phyloP scores from a whole-genome alignment of 2,888 invertebrate species.

The Parnassius mnemosyne region DNA sequence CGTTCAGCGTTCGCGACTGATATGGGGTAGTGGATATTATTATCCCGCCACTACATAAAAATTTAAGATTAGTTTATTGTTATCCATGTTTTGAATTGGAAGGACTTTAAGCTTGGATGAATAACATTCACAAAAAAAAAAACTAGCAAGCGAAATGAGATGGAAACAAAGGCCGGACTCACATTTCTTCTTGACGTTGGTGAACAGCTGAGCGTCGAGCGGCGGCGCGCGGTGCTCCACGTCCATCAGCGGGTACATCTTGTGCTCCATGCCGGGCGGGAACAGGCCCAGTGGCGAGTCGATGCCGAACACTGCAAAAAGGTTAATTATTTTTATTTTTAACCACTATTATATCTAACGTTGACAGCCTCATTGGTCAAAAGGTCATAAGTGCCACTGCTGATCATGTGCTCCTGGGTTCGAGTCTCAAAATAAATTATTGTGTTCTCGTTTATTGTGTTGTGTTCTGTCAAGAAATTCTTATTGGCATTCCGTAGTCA shows the following conservation, averaged over 20 bases:
- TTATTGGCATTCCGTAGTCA: too few species aligned
- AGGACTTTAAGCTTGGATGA: too few species aligned
- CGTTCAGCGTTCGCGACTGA: slow-evolving; percentile 62
- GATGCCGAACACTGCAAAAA: slow-evolving; percentile 86
- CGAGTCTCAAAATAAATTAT: too few species aligned
- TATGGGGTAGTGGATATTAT: slow-evolving; percentile 41
- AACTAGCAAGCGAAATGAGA: neutral
- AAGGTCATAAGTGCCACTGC: too few species aligned
- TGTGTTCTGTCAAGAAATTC: too few species aligned
- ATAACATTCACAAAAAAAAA: too few species aligned
- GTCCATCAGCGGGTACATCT: slow-evolving; percentile 87
- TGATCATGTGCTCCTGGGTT: too few species aligned
- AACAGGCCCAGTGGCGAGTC: slow-evolving; percentile 88
- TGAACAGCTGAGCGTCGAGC: slow-evolving; percentile 82
- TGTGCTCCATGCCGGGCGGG: slow-evolving; percentile 88
- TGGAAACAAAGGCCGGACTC: slow-evolving; percentile 57
- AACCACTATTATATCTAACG: too few species aligned
- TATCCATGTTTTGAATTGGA: too few species aligned
- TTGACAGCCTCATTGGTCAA: too few species aligned
- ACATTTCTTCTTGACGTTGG: slow-evolving; percentile 90
- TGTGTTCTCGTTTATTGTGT: too few species aligned
- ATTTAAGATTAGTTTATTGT: too few species aligned
- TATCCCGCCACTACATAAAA: slow-evolving; percentile 32
- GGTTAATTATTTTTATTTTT: slow-evolving; percentile 11
- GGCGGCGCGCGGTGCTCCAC: slow-evolving; percentile 85